Evolutionary conservation across 1,140 invertebrate genomes (phyloP).

Genomic region (Episyrphus balteatus): DNA sequence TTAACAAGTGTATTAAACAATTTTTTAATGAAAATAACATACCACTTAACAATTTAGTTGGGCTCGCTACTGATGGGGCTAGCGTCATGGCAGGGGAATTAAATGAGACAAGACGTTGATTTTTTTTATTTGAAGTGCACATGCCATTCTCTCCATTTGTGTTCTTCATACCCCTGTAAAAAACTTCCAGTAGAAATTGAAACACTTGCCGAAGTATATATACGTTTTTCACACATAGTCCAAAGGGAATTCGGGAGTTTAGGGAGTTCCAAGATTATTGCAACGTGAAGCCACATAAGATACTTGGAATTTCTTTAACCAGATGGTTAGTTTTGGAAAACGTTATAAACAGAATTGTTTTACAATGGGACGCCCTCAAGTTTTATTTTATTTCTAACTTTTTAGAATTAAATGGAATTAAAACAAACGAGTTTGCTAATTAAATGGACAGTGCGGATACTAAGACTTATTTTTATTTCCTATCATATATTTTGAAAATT

Average conservation of each 20-base stretch:
- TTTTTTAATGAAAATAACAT: slow-evolving; percentile 3
- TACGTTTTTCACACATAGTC: slow-evolving; percentile 13
- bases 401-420: slow-evolving; percentile 2
- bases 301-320: slow-evolving; percentile 15
- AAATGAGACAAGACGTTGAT: slow-evolving; percentile 4
- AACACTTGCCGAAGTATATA: slow-evolving; percentile 16
- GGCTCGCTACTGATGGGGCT: slow-evolving; percentile 6
- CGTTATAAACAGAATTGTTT: slow-evolving; percentile 7
- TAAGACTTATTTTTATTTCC: background rate
- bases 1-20: background rate
- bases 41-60: slow-evolving; percentile 8
- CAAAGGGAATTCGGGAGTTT: slow-evolving; percentile 10
- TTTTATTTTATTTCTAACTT: background rate
- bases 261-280: slow-evolving; percentile 19
- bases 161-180: slow-evolving; percentile 16
- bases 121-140: slow-evolving; percentile 8
- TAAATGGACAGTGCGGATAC: background rate
- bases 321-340: slow-evolving; percentile 11
- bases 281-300: slow-evolving; percentile 16
- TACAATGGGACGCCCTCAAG: slow-evolving; percentile 3
- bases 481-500: too few species aligned
- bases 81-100: slow-evolving; percentile 8
- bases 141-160: slow-evolving; percentile 8
- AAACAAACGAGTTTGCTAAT: background rate
- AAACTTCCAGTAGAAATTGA: slow-evolving; percentile 16